Evolutionary conservation across 2,797 vertebrate genomes (phyloP).

Genomic region (Coranthus polyacanthus): DNA sequence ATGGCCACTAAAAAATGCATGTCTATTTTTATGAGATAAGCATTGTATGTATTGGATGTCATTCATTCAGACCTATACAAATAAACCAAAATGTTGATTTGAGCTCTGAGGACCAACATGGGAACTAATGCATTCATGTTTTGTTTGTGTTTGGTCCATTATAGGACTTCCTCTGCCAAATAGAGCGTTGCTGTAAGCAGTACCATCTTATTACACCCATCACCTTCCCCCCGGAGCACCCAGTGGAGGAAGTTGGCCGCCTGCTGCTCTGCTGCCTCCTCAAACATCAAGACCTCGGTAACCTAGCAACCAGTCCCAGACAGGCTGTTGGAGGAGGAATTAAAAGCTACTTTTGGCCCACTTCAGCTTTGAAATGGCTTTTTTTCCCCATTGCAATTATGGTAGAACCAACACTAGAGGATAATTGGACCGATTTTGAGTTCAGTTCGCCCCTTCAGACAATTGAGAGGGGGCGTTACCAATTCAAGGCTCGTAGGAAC

Average conservation of each 20-base stretch:
- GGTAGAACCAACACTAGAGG: too few relatives aligned
- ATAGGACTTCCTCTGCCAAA: constrained; percentile 98
- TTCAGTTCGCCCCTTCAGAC: too few relatives aligned
- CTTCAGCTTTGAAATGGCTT: background rate
- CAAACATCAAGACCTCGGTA: constrained; percentile 99
- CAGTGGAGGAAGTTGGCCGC: constrained; percentile 98
- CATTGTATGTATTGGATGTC: too few relatives aligned
- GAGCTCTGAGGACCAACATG: background rate
- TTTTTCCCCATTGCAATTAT: background rate
- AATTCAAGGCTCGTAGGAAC: too few relatives aligned
- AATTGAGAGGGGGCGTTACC: too few relatives aligned
- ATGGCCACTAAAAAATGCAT: too few relatives aligned
- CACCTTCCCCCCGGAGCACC: constrained; percentile 96
- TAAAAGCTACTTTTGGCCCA: constrained; percentile 11
- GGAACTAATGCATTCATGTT: background rate
- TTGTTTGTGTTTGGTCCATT: constrained; percentile 30
- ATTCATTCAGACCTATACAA: too few relatives aligned
- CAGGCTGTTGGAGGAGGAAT: constrained; percentile 25
- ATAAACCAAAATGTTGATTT: background rate
- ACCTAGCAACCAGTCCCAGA: constrained; percentile 62
- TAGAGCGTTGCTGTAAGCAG: constrained; percentile 97
- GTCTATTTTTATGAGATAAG: too few relatives aligned
- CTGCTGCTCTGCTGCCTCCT: constrained; percentile 96
- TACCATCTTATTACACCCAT: constrained; percentile 98
- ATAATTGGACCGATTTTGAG: too few relatives aligned